A percentile compares a stretch with the other conserved stretches of the same genome.
Evolutionary conservation across 2,113 vertebrate genomes (phyloP).

Genomic region (Coptodon bakossiorum): DNA sequence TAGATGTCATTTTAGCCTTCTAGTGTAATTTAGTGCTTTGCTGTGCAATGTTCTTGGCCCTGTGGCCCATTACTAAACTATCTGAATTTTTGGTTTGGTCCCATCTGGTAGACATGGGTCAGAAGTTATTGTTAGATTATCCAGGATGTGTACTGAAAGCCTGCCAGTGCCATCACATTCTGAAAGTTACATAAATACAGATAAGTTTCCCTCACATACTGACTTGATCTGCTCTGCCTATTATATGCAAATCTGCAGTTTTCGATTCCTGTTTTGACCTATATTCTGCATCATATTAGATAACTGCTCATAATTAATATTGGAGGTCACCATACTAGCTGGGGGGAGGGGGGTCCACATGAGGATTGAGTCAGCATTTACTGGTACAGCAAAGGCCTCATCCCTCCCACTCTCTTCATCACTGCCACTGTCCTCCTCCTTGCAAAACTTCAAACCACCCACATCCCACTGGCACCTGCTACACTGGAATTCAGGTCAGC

Average conservation of each 20-base stretch:
- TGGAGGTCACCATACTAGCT: neutral
- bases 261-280: neutral
- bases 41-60: neutral
- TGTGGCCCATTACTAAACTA: neutral
- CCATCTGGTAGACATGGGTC: neutral
- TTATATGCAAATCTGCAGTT: neutral
- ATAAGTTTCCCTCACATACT: neutral
- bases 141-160: neutral
- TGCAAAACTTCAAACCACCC: slow-evolving; percentile 30
- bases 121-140: neutral
- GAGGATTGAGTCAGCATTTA: slow-evolving; percentile 22
- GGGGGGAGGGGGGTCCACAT: neutral
- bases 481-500: slow-evolving; percentile 60
- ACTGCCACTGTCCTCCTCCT: neutral
- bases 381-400: slow-evolving; percentile 1
- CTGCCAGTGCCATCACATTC: neutral
- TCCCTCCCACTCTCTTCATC: neutral
- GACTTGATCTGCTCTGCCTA: neutral
- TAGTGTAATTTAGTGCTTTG: neutral
- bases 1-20: neutral
- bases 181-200: neutral
- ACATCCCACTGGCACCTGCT: slow-evolving; percentile 55
- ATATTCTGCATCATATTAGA: neutral
- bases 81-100: neutral
- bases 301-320: neutral